Conservation (phyloP, 2,888 invertebrate genomes). For the Diplolepis rosae region DNA sequence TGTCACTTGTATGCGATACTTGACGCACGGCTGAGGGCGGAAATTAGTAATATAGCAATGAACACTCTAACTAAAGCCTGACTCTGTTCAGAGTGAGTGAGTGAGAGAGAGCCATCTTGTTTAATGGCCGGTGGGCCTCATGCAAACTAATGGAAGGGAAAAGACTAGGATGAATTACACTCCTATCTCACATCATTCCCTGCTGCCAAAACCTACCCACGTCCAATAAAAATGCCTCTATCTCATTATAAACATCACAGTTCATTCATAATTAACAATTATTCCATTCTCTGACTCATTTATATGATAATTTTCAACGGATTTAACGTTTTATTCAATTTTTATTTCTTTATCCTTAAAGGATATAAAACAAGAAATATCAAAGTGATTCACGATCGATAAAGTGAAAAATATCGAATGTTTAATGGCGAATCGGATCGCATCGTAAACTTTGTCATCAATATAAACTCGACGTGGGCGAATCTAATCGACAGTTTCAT, state of each 20-base stretch:
- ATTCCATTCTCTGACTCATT: constrained; percentile 27
- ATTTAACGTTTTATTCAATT: no score
- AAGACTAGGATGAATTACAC: constrained; percentile 53
- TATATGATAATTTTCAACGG: no score
- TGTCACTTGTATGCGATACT: constrained; percentile 39
- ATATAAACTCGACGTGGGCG: constrained; percentile 49
- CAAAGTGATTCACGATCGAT: constrained; percentile 37
- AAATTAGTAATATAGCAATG: constrained; percentile 72
- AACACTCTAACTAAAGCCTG: constrained; percentile 62
- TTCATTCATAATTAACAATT: constrained; percentile 30
- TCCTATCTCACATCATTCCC: constrained; percentile 57
- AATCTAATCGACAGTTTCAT: constrained; percentile 73
- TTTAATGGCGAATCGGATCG: constrained; percentile 46
- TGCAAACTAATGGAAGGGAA: constrained; percentile 31
- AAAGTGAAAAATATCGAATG: constrained; percentile 46
- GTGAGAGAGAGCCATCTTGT: constrained; percentile 32
- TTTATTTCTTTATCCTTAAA: no score
- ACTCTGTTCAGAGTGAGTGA: constrained; percentile 33
- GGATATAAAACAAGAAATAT: constrained; percentile 43
- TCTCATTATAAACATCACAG: constrained; percentile 40
- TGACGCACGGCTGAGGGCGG: constrained; percentile 59
- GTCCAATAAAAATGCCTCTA: constrained; percentile 44
- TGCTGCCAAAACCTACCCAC: constrained; percentile 56
- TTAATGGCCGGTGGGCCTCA: constrained; percentile 27
- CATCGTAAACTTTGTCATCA: constrained; percentile 50